Conservation (phyloP, 1,140 invertebrate genomes). For the Littorina saxatilis region DNA sequence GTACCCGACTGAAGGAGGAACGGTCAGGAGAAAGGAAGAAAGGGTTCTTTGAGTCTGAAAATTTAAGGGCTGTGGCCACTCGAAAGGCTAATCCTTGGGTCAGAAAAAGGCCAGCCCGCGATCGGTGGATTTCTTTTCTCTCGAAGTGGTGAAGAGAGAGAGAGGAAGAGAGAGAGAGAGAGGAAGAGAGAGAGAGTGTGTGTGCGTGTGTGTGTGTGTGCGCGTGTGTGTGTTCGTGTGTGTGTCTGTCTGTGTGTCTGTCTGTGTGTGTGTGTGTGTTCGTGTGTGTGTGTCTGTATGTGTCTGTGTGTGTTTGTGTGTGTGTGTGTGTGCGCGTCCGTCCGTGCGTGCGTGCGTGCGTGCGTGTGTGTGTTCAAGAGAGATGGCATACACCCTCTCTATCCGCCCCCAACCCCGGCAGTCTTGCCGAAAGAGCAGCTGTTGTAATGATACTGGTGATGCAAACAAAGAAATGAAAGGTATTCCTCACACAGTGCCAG, state of each 20-base stretch:
- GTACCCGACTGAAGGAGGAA: neutral
- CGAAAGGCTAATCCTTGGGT: neutral
- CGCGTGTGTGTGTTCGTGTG: too few species aligned
- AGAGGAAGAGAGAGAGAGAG: too few species aligned
- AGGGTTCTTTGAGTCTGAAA: neutral
- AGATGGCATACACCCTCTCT: neutral
- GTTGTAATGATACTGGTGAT: too few species aligned
- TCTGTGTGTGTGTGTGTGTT: too few species aligned
- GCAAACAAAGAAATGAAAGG: too few species aligned
- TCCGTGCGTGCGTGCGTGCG: constrained; percentile 11
- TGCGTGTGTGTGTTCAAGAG: neutral
- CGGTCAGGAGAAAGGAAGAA: neutral
- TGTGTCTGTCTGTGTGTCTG: neutral
- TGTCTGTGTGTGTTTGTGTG: constrained; percentile 21
- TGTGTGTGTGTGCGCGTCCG: constrained; percentile 10
- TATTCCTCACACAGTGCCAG: too few species aligned
- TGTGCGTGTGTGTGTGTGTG: neutral
- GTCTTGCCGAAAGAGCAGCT: too few species aligned
- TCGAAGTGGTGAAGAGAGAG: too few species aligned
- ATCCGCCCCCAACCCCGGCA: neutral
- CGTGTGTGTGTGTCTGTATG: too few species aligned
- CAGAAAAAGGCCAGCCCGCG: neutral
- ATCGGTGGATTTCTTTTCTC: too few species aligned
- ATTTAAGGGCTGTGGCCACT: neutral
- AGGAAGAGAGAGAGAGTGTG: neutral